Conservation (phyloP, 2,888 invertebrate genomes). For the Megaustenia siamemsis region DNA sequence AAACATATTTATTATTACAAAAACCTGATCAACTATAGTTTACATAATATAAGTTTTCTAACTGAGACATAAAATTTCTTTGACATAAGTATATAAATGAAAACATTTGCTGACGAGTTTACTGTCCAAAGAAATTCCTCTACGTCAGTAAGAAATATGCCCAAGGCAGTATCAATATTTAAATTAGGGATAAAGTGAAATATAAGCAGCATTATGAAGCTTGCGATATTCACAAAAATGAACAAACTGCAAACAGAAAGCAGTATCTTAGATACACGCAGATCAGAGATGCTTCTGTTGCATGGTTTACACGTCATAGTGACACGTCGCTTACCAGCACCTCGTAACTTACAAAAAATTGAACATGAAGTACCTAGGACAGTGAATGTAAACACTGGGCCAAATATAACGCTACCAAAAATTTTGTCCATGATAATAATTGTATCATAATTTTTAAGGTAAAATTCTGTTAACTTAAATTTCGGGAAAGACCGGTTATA, state of each 20-base stretch:
- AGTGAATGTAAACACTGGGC: not conserved
- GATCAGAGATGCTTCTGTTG: not conserved
- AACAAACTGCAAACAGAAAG: constrained; percentile 7
- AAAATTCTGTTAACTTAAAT: not conserved
- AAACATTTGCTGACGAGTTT: constrained; percentile 4
- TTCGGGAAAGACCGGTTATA: not conserved
- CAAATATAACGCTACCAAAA: not conserved
- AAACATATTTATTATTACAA: too few species aligned
- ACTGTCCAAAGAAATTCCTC: not conserved
- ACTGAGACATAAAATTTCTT: not conserved
- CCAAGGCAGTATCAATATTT: not conserved
- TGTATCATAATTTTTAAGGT: not conserved
- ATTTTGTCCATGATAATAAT: not conserved
- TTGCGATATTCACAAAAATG: not conserved
- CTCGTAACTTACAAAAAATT: not conserved
- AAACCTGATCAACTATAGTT: too few species aligned
- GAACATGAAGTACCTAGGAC: not conserved
- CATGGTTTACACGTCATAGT: not conserved
- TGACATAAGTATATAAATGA: constrained; percentile 24
- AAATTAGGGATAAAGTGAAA: not conserved
- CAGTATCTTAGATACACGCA: constrained; percentile 1
- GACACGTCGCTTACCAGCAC: not conserved
- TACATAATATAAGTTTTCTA: not conserved
- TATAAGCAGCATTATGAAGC: not conserved
- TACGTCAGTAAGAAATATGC: not conserved